These are phyloP conservation scores for Syngnathus rostellatus DNA, from an alignment of 2,797 vertebrate species.

Conservation along the genomic window DNA sequence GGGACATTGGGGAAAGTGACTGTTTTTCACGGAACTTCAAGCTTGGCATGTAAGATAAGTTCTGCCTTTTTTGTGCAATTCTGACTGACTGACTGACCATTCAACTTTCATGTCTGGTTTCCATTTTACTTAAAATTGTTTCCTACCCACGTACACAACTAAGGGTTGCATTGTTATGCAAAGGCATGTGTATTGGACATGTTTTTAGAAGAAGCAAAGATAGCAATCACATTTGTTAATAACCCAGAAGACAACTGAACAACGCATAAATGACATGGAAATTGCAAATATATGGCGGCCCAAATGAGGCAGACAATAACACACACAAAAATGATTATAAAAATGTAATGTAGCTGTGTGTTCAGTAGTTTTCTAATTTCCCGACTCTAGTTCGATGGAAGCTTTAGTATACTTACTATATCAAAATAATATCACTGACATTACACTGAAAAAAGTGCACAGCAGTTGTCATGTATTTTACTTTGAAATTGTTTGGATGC, in stretches of 20 bases:
- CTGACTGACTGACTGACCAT: constrained; percentile 30
- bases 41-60: constrained; percentile 50
- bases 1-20: constrained; percentile 59
- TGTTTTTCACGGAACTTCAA: constrained; percentile 64
- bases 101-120: constrained; percentile 2
- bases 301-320: background rate
- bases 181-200: background rate
- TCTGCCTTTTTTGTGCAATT: constrained; percentile 19
- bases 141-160: background rate
- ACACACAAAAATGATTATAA: background rate
- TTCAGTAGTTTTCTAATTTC: no score
- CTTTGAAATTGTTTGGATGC: no score
- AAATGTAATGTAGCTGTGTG: no score
- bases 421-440: no score
- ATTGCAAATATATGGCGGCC: background rate
- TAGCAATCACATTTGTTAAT: background rate
- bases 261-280: background rate
- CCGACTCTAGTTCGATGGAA: no score
- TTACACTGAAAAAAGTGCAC: no score
- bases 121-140: background rate
- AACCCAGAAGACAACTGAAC: background rate
- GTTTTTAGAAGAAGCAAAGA: background rate
- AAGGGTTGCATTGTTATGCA: background rate
- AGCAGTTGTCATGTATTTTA: no score
- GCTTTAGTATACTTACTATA: no score